Evolutionary conservation across 2,888 invertebrate genomes (phyloP), one percentile per base, ranked within the genome.

Genomic region (Myopa testacea): DNA sequence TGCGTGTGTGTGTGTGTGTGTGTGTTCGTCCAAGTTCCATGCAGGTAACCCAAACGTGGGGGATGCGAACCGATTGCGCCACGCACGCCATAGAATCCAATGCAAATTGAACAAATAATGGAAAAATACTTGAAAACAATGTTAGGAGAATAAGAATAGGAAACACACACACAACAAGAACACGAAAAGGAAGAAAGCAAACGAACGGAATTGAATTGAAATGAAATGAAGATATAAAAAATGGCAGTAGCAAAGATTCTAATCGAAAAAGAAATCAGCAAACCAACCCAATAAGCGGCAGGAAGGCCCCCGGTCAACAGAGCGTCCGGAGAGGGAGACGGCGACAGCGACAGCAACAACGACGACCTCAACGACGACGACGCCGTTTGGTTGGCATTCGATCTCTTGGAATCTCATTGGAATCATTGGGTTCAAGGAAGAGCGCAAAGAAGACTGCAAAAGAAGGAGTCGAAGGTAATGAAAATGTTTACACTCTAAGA

Each of bases 91-190:
- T 6, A 1, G 40, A 75, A 75, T 69, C 26, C 75, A 45, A 75
- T 69, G 75, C 69, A 75, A 75, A 75, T 69, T 75, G 60, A 75
- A 75, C 68, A 75, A 75, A 75, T 69, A 75, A 75, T 69, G 58
- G 69, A 75, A 75, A 38, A 69, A 69, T 60, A 68, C 75, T 55
- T 60, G 26, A 60, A 75, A 60, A 75, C 75, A 75, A 75, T 69
- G 75, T 69, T 37, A 69, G 68, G 60, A 75, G 45, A 75, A 75
- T 75, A 69, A 60, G 38, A 19, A 58, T 63, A 65, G n/a, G 16
- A 26, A n/a, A 26, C n/a, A 16, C 4, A 19, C 26, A 34, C n/a
- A 55, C 26, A n/a, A 38, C 45, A 8, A 75, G 34, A 75, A 75
- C 68, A 69, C 45, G 38, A 12, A 58, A 58, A 69, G 34, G 70